Base-by-base conservation (phyloP, 1,140 invertebrate species). In the Nylanderia fulva region DNA sequence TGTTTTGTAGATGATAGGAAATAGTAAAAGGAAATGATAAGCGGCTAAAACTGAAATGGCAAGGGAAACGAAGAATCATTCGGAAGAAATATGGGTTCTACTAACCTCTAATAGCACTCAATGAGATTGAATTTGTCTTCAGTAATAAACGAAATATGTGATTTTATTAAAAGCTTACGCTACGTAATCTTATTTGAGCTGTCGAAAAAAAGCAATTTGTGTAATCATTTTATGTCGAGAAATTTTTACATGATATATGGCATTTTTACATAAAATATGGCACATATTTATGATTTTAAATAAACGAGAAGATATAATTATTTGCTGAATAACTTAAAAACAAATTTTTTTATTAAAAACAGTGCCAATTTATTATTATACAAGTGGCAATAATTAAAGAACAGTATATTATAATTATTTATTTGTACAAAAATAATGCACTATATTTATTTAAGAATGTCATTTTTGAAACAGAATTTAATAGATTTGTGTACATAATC, bases 151-250 rank as follows among this genome's bases (percentile, higher is more conserved):
- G 21, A 69, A 66, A 74, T 36, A 69, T 42, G 39, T 64, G 54
- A n/a, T 80, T 74, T 85, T 87, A 87, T 87, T 87, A 74, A 88
- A n/a, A 87, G 48, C 33, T 2, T 13, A 8, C 2, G 52, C 7
- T n/a, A n/a, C n/a, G 24, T 36, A 54, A 45, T 27, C 48, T 33
- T 29, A 24, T 9, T 58, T 15, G 27, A 39, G 33, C 7, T 48
- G 0, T n/a, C n/a, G 21, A 68, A 64, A 39, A 39, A 33, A 48
- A 33, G 76, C 4, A 1, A 45, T 24, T 7, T 27, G 21, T 6
- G 3, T 6, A 6, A 18, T 29, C 58, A 11, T 63, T 45, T 8
- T 18, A 60, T 13, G 36, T 58, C 60, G 3, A 15, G 9, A 29
- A 42, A 29, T 11, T 42, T 42, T 27, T 6, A 29, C 2, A 42